A percentile compares a stretch with the other conserved stretches of the same genome.
Conservation (phyloP, 2,888 invertebrate genomes). For the Minunthozetes semirufus region DNA sequence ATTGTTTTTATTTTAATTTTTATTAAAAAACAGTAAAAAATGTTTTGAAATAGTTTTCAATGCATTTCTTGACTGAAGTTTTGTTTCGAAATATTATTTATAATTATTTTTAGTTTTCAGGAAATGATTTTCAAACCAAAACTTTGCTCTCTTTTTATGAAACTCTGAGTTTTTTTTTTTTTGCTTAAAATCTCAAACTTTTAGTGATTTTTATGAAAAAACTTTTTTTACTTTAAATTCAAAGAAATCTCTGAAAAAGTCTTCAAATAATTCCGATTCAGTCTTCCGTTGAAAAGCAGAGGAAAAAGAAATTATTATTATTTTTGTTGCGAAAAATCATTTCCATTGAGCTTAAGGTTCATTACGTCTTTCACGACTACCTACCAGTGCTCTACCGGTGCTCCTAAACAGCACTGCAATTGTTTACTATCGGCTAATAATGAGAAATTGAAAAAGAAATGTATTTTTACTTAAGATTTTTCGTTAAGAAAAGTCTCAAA, state of each 20-base stretch:
- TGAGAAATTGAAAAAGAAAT: too few relatives aligned
- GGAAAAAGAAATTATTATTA: not conserved
- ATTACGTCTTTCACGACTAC: not conserved
- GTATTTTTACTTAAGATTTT: not conserved
- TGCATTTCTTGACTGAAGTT: not conserved
- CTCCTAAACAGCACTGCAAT: too few relatives aligned
- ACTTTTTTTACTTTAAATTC: not conserved
- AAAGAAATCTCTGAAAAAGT: not conserved
- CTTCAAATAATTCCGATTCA: not conserved
- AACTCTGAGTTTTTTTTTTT: not conserved
- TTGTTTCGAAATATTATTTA: not conserved
- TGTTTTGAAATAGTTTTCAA: not conserved
- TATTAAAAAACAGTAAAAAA: not conserved
- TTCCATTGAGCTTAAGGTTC: not conserved
- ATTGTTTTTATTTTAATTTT: not conserved
- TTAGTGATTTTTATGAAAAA: not conserved
- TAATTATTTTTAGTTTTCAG: slow-evolving; percentile 5
- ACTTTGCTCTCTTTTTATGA: not conserved
- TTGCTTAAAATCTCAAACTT: not conserved
- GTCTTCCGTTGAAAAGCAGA: not conserved
- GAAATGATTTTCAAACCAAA: not conserved
- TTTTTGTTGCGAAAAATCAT: not conserved
- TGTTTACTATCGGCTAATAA: too few relatives aligned
- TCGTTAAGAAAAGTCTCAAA: not conserved
- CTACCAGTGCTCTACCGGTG: not conserved